Conservation (phyloP, 2,797 vertebrate genomes). For the Rhabdophis nuchalis region DNA sequence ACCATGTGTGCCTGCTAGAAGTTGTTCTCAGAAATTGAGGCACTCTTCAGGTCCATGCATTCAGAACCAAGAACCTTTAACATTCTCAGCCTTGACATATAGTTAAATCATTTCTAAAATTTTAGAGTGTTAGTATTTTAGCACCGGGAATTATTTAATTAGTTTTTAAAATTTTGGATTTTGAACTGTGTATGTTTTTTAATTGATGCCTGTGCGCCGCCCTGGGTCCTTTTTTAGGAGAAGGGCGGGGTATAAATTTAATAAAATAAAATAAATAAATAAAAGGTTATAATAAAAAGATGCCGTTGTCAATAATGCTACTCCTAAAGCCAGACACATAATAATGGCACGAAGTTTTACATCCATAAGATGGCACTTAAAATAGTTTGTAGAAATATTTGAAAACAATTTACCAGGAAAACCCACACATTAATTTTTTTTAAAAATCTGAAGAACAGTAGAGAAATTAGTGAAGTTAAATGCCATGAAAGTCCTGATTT, state of each 20-base stretch:
- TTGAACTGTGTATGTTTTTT: too few relatives aligned
- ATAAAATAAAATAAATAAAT: too few relatives aligned
- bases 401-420: not conserved
- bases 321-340: not conserved
- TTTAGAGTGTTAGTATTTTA: too few relatives aligned
- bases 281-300: not conserved
- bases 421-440: not conserved
- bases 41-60: not conserved
- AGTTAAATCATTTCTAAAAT: not conserved
- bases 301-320: not conserved
- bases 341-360: not conserved
- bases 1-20: not conserved
- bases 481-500: not conserved
- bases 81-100: not conserved
- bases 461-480: not conserved
- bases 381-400: not conserved
- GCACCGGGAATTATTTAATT: too few relatives aligned
- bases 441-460: not conserved
- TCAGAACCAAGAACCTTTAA: not conserved
- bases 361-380: not conserved
- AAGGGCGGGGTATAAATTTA: too few relatives aligned
- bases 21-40: not conserved
- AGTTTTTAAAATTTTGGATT: too few relatives aligned
- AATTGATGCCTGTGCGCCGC: too few relatives aligned
- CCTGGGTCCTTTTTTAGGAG: too few relatives aligned